Percentiles rank a stretch among this genome's conserved stretches.
Conservation (phyloP, 1,140 invertebrate genomes). For the Octopus sinensis region DNA sequence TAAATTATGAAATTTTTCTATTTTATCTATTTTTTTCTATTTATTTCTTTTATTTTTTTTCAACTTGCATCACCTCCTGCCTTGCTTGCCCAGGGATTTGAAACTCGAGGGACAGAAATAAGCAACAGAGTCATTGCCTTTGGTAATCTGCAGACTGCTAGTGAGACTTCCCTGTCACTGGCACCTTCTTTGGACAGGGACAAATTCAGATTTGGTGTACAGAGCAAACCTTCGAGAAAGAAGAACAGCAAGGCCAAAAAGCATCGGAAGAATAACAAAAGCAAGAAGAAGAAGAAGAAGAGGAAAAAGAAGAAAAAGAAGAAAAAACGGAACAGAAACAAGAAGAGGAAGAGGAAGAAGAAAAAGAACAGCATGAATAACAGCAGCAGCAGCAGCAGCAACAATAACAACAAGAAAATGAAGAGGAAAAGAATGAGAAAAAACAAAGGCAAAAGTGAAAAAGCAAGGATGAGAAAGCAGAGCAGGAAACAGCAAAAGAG, state of each 20-base stretch:
- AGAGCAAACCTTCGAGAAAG: background rate
- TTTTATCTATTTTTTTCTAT: background rate
- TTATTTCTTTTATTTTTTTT: background rate
- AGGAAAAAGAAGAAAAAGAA: constrained; percentile 19
- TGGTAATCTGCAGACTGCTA: constrained; percentile 76
- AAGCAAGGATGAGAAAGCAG: constrained; percentile 13
- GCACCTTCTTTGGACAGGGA: constrained; percentile 63
- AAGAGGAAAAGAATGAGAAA: constrained; percentile 13
- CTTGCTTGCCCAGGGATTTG: constrained; percentile 70
- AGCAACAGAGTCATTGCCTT: constrained; percentile 75
- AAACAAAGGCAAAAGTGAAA: constrained; percentile 19
- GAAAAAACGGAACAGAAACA: constrained; percentile 2
- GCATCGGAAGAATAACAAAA: background rate
- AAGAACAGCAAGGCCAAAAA: background rate
- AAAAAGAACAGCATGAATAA: constrained; percentile 13
- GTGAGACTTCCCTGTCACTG: constrained; percentile 70
- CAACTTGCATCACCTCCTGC: constrained; percentile 12
- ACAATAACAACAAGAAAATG: background rate
- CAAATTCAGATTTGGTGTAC: background rate
- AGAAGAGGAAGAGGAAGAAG: constrained; percentile 22
- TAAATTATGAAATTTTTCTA: background rate
- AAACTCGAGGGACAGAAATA: constrained; percentile 80
- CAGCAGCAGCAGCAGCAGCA: constrained; percentile 14
- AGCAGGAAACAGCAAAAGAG: constrained; percentile 15
- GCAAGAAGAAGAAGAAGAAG: constrained; percentile 13